Conservation (phyloP, 2,113 vertebrate species). For the Heteronetta atricapilla region DNA sequence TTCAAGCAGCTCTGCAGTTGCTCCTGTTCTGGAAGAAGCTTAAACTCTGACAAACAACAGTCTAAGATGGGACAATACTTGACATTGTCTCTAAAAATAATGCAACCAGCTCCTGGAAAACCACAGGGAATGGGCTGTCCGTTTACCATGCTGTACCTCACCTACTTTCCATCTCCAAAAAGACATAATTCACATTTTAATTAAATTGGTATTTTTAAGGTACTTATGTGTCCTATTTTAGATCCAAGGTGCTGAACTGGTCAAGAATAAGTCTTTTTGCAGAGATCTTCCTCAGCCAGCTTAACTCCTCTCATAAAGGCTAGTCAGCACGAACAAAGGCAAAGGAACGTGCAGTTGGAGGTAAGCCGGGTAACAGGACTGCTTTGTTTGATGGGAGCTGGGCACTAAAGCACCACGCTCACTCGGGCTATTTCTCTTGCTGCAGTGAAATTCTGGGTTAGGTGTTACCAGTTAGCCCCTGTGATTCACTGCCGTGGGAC, state of each 20-base stretch:
- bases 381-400: fast-evolving
- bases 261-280: not conserved
- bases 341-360: not conserved
- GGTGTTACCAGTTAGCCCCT: fast-evolving
- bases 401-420: not conserved
- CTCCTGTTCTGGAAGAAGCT: not conserved
- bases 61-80: not conserved
- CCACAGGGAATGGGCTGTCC: not conserved
- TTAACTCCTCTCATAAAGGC: not conserved
- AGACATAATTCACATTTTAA: not conserved
- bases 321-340: not conserved
- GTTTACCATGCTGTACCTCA: not conserved
- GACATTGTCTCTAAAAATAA: not conserved
- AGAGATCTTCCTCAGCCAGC: not conserved
- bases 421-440: not conserved
- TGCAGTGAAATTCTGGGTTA: not conserved
- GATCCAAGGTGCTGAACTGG: not conserved
- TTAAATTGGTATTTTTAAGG: not conserved
- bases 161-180: not conserved
- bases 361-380: not conserved
- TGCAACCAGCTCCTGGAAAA: not conserved
- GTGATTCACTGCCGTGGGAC: not conserved
- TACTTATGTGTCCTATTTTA: not conserved
- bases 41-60: not conserved
- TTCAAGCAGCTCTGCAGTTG: not conserved